Base-by-base conservation (phyloP, 2,797 vertebrate genomes). In the Neostethus bicornis region DNA sequence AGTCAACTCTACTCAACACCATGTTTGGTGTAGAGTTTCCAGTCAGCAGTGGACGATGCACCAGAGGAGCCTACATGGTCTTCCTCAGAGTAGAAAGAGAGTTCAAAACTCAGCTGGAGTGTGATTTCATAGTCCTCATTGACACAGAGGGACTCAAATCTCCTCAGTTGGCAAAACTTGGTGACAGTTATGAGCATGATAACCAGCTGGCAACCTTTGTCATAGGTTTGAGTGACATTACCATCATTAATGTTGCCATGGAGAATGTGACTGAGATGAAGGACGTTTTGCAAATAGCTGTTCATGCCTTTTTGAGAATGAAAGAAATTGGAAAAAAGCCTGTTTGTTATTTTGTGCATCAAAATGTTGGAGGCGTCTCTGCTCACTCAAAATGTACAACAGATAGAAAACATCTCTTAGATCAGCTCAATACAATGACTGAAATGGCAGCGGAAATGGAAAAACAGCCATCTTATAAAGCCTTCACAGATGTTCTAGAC, bases 21-120 rank as follows among this genome's bases (percentile, higher is more conserved):
- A 89, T 92, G 89, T 92, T 92, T 34, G 89, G 90, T 3, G 54
- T 88, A 51, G 84, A 84, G 44, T 92, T 93, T 56, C 73, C 85
- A 0, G 69, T 88, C 0, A 77, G 85, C 31, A 81, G 69, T 67
- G 78, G 81, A 19, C 62, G 70, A 3, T 77, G 85, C 24, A 86
- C 88, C 7, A 85, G 77, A 23, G 91, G 91, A 1, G 90, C 89
- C 16, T 90, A 87, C 69, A 87, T 92, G 80, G 84, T 81, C 9
- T 80, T 91, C 2, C 70, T 91, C 5, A 73, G 44, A 0, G 75
- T 91, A 4, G 73, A 61, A 17, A 47, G 73, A 41, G 59, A 85
- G 0, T 64, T 90, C 11, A 75, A 65, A 28, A 39, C 69, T 38
- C 68, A 87, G 28, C 24, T 91, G 7, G 75, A 76, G 16, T 90